phyloP scores from a whole-genome alignment of 2,888 invertebrate genomes.

The Euzetes globulus region DNA sequence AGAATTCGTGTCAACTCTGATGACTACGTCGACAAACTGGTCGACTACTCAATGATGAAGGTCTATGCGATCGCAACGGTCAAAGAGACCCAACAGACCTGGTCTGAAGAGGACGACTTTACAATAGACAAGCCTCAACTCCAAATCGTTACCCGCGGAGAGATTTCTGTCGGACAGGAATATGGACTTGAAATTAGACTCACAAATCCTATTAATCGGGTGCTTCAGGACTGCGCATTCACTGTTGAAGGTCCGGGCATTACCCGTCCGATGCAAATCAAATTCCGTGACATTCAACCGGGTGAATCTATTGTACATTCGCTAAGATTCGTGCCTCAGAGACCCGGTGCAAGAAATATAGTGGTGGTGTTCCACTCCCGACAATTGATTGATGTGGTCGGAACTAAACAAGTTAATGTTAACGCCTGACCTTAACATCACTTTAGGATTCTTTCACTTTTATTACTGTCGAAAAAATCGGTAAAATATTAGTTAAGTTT shows the following conservation, averaged over 20 bases:
- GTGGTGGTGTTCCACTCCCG: constrained; percentile 64
- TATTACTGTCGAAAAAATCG: background rate
- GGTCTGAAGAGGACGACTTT: constrained; percentile 75
- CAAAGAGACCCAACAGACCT: constrained; percentile 69
- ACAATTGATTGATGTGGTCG: constrained; percentile 62
- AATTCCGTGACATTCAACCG: constrained; percentile 55
- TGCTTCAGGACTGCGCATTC: constrained; percentile 61
- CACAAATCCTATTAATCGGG: constrained; percentile 59
- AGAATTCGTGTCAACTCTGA: constrained; percentile 58
- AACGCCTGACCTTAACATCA: background rate
- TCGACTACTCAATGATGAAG: constrained; percentile 63
- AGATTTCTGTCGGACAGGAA: constrained; percentile 55
- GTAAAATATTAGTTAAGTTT: no score
- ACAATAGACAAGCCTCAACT: constrained; percentile 66
- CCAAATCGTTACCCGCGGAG: constrained; percentile 57
- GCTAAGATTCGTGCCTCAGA: constrained; percentile 56
- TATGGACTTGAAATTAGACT: constrained; percentile 56
- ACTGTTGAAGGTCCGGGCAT: constrained; percentile 63
- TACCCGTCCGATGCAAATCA: constrained; percentile 51
- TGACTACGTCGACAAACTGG: constrained; percentile 62
- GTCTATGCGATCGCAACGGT: constrained; percentile 69
- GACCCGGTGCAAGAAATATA: constrained; percentile 57
- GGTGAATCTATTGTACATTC: constrained; percentile 57
- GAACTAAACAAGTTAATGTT: constrained; percentile 57
- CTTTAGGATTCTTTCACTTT: background rate